phyloP scores from a whole-genome alignment of 2,888 invertebrate species.

The Lithodes maja region DNA sequence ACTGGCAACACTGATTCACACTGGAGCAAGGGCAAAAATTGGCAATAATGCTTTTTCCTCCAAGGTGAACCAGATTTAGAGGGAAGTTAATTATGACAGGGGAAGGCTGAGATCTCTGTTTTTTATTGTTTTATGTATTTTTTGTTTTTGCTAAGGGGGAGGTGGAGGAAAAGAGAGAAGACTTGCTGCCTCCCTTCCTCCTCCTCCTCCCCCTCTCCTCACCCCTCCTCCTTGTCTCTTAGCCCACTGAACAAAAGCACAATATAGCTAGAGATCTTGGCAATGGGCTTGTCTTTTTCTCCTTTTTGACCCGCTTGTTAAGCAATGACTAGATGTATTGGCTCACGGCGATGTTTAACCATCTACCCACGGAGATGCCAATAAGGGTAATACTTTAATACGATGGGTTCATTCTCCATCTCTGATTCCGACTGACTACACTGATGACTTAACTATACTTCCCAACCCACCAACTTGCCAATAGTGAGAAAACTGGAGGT shows the following conservation, averaged over 20 bases:
- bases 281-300: background rate
- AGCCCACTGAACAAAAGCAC: constrained; percentile 3
- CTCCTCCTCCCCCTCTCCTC: background rate
- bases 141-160: background rate
- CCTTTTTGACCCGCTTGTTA: background rate
- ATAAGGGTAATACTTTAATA: background rate
- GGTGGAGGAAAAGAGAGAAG: background rate
- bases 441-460: background rate
- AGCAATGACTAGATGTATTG: background rate
- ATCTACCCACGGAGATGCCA: background rate
- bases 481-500: background rate
- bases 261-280: constrained; percentile 2
- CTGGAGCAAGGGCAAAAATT: background rate
- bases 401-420: background rate
- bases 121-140: background rate
- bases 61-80: background rate
- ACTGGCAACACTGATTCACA: background rate
- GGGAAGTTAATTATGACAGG: background rate
- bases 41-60: background rate
- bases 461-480: background rate
- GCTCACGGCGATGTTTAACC: background rate
- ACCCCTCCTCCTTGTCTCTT: background rate
- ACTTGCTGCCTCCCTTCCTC: background rate
- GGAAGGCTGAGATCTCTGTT: background rate
- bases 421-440: background rate